Evolutionary conservation across 2,113 vertebrate genomes (phyloP), one percentile per base, ranked within the genome.

Genomic region (Canis aureus): DNA sequence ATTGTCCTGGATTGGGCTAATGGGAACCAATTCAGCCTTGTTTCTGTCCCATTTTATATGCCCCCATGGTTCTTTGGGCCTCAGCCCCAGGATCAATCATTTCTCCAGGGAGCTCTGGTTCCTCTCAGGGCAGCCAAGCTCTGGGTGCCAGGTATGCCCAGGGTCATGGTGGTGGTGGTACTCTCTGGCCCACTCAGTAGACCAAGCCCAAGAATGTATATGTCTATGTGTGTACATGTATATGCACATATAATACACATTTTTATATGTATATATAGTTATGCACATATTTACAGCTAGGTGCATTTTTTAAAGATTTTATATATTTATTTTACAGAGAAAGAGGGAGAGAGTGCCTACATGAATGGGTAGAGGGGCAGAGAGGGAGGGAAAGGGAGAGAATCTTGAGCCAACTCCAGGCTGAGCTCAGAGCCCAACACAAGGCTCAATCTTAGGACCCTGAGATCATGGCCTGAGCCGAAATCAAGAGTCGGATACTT

Each of bases 131-230:
- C 16, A 71, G 38, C 64, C 38, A 29, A 20, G 35, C 29, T 81
- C 55, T 38, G 29, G 51, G 38, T 51, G 23, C n/a, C 9, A 11
- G 38, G 23, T 5, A 2, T 29, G 32, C 85, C 11, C 12, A 38
- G 51, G 59, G 49, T 19, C 11, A 0, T 8, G 1, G 35, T 11
- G 9, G 5, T 2, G 3, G 10, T 2, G 27, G 23, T 43, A 57
- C 35, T n/a, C 43, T n/a, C n/a, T 11, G 20, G 17, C 10, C 53
- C 73, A 53, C 25, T 82, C 35, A 1, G 17, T 4, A 43, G 78
- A 67, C 17, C 8, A 27, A 38, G 67, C 23, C 53, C n/a, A 19
- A 23, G 79, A 60, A 7, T 27, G 29, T 27, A 38, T 4, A 5
- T 7, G 59, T 64, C 43, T 53, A 12, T 23, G 55, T 51, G 69